Percentiles rank a stretch among this genome's conserved stretches.
phyloP scores from a whole-genome alignment of 2,888 invertebrate genomes.

The Cerastis rubricosa region DNA sequence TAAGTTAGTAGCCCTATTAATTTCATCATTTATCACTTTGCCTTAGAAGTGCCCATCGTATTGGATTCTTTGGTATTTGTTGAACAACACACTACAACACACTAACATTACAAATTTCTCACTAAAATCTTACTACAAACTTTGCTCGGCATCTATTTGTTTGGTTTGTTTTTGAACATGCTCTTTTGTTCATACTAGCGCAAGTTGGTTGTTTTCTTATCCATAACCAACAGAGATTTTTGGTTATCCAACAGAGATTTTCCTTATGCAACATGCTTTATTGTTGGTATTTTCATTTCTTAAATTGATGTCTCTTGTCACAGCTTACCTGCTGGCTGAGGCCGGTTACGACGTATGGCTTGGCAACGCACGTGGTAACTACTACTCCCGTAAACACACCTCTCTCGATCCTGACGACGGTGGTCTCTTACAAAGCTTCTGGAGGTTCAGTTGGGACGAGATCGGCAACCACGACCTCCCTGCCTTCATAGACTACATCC shows the following conservation, averaged over 20 bases:
- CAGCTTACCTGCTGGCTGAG: conserved; percentile 89
- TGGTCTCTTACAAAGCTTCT: conserved; percentile 70
- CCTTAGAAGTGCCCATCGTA: too few species aligned
- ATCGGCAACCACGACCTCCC: conserved; percentile 79
- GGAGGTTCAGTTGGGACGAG: conserved; percentile 83
- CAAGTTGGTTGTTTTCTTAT: not conserved
- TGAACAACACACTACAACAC: too few species aligned
- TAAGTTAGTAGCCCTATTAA: too few species aligned
- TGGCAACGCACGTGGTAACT: conserved; percentile 94
- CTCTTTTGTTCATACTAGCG: not conserved
- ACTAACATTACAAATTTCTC: too few species aligned
- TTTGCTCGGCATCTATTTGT: too few species aligned
- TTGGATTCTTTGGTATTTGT: too few species aligned
- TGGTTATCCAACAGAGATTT: too few species aligned
- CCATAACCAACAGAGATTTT: not conserved
- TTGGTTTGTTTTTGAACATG: too few species aligned
- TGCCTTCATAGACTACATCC: conserved; percentile 76
- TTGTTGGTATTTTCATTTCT: not conserved
- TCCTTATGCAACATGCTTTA: not conserved
- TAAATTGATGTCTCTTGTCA: conserved; percentile 7
- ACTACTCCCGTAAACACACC: conserved; percentile 86
- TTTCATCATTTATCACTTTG: too few species aligned
- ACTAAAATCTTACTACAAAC: too few species aligned
- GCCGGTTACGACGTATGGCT: conserved; percentile 94
- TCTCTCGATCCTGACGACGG: conserved; percentile 73